Base-by-base conservation (phyloP, 2,113 vertebrate species). In the Setophaga petechia region DNA sequence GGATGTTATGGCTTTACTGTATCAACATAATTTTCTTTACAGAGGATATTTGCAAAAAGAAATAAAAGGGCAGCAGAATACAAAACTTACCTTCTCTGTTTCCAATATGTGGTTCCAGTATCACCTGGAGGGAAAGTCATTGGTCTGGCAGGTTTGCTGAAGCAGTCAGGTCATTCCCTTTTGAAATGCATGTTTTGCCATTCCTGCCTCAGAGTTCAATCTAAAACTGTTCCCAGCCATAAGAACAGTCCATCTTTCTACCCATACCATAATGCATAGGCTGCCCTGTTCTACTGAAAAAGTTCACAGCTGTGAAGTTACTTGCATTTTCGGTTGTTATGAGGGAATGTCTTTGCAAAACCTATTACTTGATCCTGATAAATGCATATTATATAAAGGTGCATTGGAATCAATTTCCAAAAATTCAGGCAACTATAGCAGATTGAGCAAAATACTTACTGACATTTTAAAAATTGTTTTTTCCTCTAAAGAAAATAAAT, bases 21-120 rank as follows among this genome's bases (percentile, higher is more conserved):
- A 91, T 84, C 84, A 41, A 78, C 94, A 87, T 31, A 1, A 9
- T 88, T 92, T 75, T 92, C 49, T 89, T 87, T 75, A 35, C 33
- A 54, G 69, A 93, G 24, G 46, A 43, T 88, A 78, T 90, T 90
- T 91, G 39, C 61, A 88, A 82, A 90, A 61, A 52, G 33, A 85
- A 82, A 44, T 83, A 51, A 79, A 95, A 87, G 33, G 81, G 90
- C 93, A 96, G 93, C 91, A 96, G 95, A 96, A 97, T 71, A 68
- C 94, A 97, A 96, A 95, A 89, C 83, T 94, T 95, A 93, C 94
- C 94, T 77, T 96, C 25, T 91, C 43, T 87, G 46, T 97, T 96
- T 96, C 96, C 90, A 94, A 30, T 96, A 87, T 74, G 77, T 96
- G 87, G 41, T 97, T 97, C 93, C 84, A 88, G 90, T 96, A 87